Evolutionary conservation across 2,888 invertebrate genomes (phyloP).

Genomic region (Noctua janthe): DNA sequence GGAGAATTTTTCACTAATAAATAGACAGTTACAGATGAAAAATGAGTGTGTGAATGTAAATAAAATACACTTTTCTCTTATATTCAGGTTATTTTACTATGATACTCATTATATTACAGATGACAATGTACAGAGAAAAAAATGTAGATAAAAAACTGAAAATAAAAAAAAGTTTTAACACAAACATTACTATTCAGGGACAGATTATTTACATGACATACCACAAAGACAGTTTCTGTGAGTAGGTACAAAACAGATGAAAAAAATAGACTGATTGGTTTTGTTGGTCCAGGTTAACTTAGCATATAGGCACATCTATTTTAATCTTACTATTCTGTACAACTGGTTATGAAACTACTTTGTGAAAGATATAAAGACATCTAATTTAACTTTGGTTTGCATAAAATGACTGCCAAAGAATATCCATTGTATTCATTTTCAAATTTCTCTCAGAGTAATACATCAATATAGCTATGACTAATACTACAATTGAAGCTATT

Average conservation of each 20-base stretch:
- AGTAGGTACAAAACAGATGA: not conserved
- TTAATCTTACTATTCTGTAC: not conserved
- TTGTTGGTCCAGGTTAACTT: not conserved
- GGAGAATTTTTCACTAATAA: not conserved
- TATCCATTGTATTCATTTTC: constrained; percentile 70
- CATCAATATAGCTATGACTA: constrained; percentile 76
- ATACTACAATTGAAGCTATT: constrained; percentile 74
- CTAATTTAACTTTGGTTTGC: constrained; percentile 1
- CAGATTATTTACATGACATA: constrained; percentile 7
- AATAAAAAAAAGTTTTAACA: not conserved
- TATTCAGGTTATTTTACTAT: constrained; percentile 1
- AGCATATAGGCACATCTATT: not conserved
- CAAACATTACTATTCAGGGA: not conserved
- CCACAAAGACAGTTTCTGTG: not conserved
- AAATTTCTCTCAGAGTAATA: constrained; percentile 77
- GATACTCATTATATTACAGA: not conserved
- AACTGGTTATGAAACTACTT: constrained; percentile 19
- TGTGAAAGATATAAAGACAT: not conserved
- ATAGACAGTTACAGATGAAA: not conserved
- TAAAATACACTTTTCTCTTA: constrained; percentile 18
- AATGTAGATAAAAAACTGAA: not conserved
- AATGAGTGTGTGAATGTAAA: constrained; percentile 3
- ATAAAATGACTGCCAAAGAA: constrained; percentile 61
- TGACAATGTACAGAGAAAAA: constrained; percentile 9
- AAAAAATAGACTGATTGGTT: not conserved